Evolutionary conservation across 2,113 vertebrate species (phyloP), one percentile per base, ranked within the genome.

Genomic region (Apteryx owenii): DNA sequence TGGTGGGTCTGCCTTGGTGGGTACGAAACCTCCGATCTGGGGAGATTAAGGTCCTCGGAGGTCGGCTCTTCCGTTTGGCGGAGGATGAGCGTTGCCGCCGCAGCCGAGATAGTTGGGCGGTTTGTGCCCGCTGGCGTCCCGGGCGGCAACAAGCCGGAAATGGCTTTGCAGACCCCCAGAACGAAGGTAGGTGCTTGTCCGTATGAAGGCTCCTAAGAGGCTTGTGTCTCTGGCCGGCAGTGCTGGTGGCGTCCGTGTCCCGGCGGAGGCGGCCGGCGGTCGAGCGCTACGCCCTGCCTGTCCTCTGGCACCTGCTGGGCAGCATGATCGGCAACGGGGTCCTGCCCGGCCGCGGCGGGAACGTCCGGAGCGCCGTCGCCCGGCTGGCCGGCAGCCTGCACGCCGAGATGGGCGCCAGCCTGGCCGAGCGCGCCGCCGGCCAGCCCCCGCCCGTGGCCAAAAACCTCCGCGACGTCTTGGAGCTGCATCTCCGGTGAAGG

Each of bases 291-390:
- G 53, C 90, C 58, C 95, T 98, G 46, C 98, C 98, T 0, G 53
- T 88, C 14, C 98, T 98, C 78, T 98, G 98, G 97, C 96, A 97
- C 77, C 95, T 98, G 73, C 83, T 98, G 85, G 96, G 56, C 89
- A 97, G 83, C 72, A 95, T 93, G 92, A 78, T 13, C 0, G 95
- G 97, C 33, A 98, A 60, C 0, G 79, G 90, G 0, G 50, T 66
- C 31, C 93, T 93, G 40, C 93, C 94, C 0, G 87, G 96, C 25
- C 83, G 38, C 5, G 51, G 90, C 0, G 60, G 95, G 33, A 97
- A 84, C 0, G 14, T 93, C 33, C 93, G 48, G 9, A 7, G 42
- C 0, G 97, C 69, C 29, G 89, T 96, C 5, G 2, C 53, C 70
- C 96, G 68, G 69, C 89, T 98, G 36, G 88, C 82, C 26, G 19